Conservation (phyloP, 92 coral and sea anemone genomes). For the Phenganax subtilis region DNA sequence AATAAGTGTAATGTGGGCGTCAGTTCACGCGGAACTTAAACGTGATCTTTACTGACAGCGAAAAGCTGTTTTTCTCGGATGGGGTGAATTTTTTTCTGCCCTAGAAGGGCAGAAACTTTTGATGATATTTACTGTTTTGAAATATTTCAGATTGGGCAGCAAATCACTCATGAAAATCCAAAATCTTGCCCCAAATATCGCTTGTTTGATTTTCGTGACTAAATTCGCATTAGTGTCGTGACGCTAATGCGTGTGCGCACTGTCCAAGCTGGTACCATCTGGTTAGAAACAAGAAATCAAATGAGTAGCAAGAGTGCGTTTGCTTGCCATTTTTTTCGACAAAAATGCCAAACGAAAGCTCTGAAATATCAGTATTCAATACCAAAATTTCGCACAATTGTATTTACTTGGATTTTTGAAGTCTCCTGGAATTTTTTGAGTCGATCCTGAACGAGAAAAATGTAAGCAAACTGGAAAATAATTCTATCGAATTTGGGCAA, state of each 20-base stretch:
- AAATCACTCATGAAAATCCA: neutral
- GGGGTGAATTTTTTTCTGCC: too few relatives aligned
- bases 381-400: neutral
- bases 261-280: neutral
- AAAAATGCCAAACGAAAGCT: neutral
- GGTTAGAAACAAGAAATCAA: neutral
- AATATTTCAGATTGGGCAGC: conserved; percentile 2
- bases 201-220: conserved; percentile 14
- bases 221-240: neutral
- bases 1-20: too few relatives aligned
- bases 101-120: neutral
- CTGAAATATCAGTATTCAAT: neutral
- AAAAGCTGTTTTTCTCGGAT: too few relatives aligned
- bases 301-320: neutral
- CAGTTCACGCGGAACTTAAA: too few relatives aligned
- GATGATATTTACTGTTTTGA: neutral
- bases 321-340: neutral
- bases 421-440: neutral
- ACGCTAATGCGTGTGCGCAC: neutral
- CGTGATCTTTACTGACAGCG: too few relatives aligned
- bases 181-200: conserved; percentile 6
- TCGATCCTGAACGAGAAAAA: neutral
- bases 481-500: neutral
- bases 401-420: neutral
- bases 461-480: neutral